These are phyloP conservation scores for Trogon melanurus DNA, from an alignment of 2,113 vertebrate genomes.

Conservation along the genomic window DNA sequence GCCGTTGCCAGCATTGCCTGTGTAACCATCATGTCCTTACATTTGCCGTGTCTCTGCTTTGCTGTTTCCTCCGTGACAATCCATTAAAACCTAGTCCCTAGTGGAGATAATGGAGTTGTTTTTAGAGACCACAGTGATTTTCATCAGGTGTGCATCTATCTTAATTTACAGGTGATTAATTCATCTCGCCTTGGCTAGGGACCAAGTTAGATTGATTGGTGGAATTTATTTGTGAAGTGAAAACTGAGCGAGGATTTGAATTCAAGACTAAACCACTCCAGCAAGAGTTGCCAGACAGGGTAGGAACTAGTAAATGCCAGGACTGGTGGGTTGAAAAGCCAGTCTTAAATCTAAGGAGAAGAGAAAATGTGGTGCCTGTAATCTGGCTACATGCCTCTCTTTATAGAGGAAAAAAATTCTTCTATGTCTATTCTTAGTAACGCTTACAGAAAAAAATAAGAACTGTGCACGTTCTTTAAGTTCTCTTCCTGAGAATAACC, in stretches of 20 bases:
- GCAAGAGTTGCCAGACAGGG: background rate
- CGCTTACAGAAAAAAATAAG: background rate
- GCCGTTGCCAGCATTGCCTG: background rate
- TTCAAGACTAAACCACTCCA: background rate
- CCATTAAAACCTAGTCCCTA: background rate
- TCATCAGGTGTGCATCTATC: background rate
- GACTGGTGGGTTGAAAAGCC: background rate
- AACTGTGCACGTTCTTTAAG: background rate
- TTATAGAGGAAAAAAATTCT: background rate
- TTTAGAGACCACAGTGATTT: background rate
- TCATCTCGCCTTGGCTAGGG: background rate
- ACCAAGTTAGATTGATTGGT: background rate
- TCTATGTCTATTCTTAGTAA: background rate
- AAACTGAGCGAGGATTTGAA: background rate
- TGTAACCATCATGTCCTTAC: background rate
- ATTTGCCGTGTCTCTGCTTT: background rate
- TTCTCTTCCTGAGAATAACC: background rate
- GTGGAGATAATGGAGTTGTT: background rate
- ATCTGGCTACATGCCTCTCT: background rate
- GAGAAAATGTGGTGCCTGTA: background rate
- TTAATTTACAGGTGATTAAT: constrained; percentile 4
- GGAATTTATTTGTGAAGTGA: background rate
- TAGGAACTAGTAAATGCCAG: background rate
- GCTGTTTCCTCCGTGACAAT: background rate
- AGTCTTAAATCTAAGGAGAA: background rate